These are phyloP conservation scores for Dipodomys stephensi DNA, from an alignment of 2,113 vertebrate species.

Conservation along the genomic window DNA sequence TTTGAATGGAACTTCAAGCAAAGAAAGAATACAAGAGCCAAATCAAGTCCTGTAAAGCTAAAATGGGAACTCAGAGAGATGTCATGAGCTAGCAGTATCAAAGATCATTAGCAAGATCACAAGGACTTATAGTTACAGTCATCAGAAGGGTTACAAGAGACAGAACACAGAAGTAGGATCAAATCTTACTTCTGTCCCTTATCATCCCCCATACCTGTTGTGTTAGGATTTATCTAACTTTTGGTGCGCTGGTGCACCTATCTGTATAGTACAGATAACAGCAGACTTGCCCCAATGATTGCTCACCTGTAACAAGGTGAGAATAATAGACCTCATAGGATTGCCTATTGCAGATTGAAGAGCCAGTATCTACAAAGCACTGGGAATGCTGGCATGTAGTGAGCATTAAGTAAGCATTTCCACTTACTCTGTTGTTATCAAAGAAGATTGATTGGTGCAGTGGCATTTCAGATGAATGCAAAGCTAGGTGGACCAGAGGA, in stretches of 20 bases:
- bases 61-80: neutral
- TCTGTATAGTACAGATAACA: neutral
- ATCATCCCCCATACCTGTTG: neutral
- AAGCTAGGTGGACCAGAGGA: neutral
- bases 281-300: neutral
- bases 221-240: neutral
- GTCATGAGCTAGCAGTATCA: neutral
- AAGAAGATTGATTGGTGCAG: neutral
- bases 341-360: neutral
- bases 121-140: neutral
- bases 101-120: neutral
- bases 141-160: neutral
- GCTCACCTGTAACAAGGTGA: neutral
- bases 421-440: neutral
- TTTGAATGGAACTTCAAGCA: neutral
- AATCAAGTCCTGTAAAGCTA: neutral
- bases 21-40: neutral
- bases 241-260: neutral
- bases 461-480: neutral
- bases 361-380: neutral
- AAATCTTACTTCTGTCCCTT: neutral
- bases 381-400: neutral
- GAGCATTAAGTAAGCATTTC: neutral
- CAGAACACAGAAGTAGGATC: neutral
- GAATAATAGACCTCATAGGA: neutral